Conservation (phyloP, 2,113 vertebrate genomes). For the Pseudorhombus dupliciocellatus region DNA sequence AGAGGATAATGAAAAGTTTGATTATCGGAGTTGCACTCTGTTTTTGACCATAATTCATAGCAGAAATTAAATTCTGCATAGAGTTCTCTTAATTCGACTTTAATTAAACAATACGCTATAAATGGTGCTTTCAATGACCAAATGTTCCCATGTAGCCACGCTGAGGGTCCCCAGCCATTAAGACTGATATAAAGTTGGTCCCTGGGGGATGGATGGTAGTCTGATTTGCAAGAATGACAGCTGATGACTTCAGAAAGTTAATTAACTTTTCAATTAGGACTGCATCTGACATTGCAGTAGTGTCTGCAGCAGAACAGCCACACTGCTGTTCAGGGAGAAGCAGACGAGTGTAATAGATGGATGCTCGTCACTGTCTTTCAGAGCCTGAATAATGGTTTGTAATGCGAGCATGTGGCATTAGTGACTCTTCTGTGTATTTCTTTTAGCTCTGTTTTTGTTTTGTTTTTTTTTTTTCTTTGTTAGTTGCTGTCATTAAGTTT, state of each 20-base stretch:
- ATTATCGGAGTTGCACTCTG: conserved; percentile 89
- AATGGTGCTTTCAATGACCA: conserved; percentile 94
- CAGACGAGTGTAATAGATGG: conserved; percentile 40
- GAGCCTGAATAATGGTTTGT: conserved; percentile 43
- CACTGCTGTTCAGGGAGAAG: conserved; percentile 57
- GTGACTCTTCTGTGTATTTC: background rate
- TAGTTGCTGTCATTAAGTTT: background rate
- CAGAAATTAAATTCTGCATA: conserved; percentile 94
- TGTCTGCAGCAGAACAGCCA: conserved; percentile 74
- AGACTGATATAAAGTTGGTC: conserved; percentile 87
- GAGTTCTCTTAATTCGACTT: conserved; percentile 94
- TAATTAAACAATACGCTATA: conserved; percentile 98
- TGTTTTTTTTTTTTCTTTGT: background rate
- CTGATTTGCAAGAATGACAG: conserved; percentile 93
- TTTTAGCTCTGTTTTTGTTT: background rate
- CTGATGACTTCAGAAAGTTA: conserved; percentile 97
- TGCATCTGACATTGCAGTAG: conserved; percentile 85
- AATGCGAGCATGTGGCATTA: conserved; percentile 34
- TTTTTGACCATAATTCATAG: conserved; percentile 90
- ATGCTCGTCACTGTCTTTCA: conserved; percentile 51
- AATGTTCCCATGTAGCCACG: conserved; percentile 90
- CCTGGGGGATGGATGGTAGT: conserved; percentile 84
- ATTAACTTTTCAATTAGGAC: conserved; percentile 99
- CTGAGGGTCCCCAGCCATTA: conserved; percentile 89
- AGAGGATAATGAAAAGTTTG: conserved; percentile 94